A percentile compares a stretch with the other conserved stretches of the same genome.
Evolutionary conservation across 2,888 invertebrate species (phyloP).

Genomic region (Synanthedon tipuliformis): DNA sequence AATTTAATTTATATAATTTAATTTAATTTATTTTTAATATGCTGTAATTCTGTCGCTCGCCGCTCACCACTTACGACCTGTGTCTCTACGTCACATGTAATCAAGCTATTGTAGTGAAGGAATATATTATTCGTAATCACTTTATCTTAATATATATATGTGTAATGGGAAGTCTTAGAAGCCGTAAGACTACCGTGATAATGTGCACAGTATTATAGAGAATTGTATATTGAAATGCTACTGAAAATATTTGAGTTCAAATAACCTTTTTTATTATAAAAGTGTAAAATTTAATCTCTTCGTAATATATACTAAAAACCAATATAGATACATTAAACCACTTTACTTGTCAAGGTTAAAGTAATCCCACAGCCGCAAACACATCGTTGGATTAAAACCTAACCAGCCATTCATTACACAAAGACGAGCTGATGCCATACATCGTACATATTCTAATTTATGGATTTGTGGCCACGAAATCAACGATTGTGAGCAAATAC

Average conservation of each 20-base stretch:
- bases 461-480: constrained; percentile 8
- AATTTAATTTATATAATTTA: too few species aligned
- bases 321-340: too few species aligned
- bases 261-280: too few species aligned
- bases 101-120: constrained; percentile 3
- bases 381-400: constrained; percentile 10
- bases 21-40: too few species aligned
- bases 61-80: not conserved
- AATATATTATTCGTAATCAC: constrained; percentile 10
- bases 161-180: constrained; percentile 8
- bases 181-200: not conserved
- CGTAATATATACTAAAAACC: too few species aligned
- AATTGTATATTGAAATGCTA: too few species aligned
- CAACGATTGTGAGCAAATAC: too few species aligned
- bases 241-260: too few species aligned
- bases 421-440: constrained; percentile 16
- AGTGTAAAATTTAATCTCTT: too few species aligned
- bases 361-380: not conserved
- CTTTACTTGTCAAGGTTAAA: not conserved
- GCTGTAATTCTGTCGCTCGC: not conserved
- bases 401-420: constrained; percentile 18
- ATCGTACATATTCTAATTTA: constrained; percentile 18
- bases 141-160: constrained; percentile 15
- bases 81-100: not conserved
- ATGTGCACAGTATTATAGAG: too few species aligned